Conservation (phyloP, 2,797 vertebrate species). For the Calcarius lapponicus region DNA sequence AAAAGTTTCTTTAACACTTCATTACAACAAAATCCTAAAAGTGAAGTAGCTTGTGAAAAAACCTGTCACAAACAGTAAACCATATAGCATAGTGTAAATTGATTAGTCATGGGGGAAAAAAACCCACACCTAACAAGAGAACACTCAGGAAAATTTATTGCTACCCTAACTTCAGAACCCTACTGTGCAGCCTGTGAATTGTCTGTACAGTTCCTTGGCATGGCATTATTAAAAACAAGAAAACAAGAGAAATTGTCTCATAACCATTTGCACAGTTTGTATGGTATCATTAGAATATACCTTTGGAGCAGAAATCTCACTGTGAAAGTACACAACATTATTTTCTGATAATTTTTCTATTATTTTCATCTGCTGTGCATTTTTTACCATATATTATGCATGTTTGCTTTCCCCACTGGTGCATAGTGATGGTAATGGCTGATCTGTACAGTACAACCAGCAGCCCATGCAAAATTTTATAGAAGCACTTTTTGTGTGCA, state of each 20-base stretch:
- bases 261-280: background rate
- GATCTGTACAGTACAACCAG: background rate
- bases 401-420: background rate
- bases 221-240: background rate
- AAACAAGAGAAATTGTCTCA: background rate
- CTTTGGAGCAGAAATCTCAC: background rate
- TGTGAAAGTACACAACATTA: background rate
- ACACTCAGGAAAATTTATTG: background rate
- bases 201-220: background rate
- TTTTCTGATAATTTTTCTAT: background rate
- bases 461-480: background rate
- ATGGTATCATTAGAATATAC: background rate
- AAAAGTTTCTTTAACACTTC: background rate
- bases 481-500: background rate
- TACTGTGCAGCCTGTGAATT: background rate
- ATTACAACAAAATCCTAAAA: background rate
- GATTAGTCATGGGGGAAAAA: background rate
- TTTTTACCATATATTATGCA: background rate
- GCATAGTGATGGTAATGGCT: background rate
- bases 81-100: background rate
- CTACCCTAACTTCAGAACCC: background rate
- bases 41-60: background rate
- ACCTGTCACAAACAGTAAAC: background rate
- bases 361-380: background rate
- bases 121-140: background rate